Conservation (phyloP, 2,888 invertebrate species). For the Rhagonycha fulva region DNA sequence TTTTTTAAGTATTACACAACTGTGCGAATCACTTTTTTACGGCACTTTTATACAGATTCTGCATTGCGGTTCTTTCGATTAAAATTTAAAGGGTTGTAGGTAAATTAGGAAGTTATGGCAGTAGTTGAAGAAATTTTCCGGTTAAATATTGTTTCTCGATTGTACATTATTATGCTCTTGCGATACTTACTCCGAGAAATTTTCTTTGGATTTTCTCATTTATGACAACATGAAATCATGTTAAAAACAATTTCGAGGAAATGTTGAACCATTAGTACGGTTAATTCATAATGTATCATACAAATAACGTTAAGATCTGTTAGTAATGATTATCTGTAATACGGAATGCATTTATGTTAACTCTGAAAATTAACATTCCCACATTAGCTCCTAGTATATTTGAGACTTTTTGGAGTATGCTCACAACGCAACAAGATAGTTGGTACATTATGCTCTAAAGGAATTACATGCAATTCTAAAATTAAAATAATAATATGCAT, state of each 20-base stretch:
- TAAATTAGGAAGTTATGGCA: not conserved
- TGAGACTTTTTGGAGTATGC: not conserved
- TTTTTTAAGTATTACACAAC: too few relatives aligned
- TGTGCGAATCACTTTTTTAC: too few relatives aligned
- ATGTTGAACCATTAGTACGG: not conserved
- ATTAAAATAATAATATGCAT: not conserved
- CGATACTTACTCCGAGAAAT: too few relatives aligned
- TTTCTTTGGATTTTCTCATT: too few relatives aligned
- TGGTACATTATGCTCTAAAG: not conserved
- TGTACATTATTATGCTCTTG: not conserved
- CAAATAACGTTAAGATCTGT: not conserved
- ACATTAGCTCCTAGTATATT: not conserved
- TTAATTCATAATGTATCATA: not conserved
- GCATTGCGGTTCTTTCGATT: not conserved
- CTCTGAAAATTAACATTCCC: not conserved
- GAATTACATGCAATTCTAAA: not conserved
- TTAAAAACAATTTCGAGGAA: too few relatives aligned
- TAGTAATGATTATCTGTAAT: not conserved
- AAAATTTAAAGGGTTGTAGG: not conserved
- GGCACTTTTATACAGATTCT: too few relatives aligned
- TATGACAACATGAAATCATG: too few relatives aligned
- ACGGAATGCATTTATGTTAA: not conserved
- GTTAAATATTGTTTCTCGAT: not conserved
- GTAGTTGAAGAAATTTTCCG: not conserved
- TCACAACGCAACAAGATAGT: not conserved